Percentiles rank a stretch among this genome's conserved stretches.
Conservation (phyloP, 2,888 invertebrate genomes). For the Empis stercorea region DNA sequence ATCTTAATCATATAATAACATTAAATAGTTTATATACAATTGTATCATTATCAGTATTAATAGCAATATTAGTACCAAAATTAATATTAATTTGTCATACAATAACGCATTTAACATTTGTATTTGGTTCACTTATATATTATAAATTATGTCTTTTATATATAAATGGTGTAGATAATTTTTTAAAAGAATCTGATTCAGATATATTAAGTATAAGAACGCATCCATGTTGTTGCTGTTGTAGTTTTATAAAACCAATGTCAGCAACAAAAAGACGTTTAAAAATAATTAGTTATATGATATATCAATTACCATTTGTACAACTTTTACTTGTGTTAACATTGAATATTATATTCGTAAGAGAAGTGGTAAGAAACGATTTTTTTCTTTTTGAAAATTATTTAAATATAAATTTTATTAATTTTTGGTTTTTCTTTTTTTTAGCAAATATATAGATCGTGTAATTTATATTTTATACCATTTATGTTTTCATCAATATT, state of each 20-base stretch:
- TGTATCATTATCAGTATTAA: slow-evolving; percentile 25
- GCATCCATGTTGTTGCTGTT: slow-evolving; percentile 27
- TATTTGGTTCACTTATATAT: slow-evolving; percentile 26
- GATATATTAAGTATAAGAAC: slow-evolving; percentile 27
- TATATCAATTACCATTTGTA: slow-evolving; percentile 31
- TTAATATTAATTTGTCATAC: slow-evolving; percentile 31
- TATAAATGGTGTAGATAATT: slow-evolving; percentile 28
- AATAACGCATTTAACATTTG: slow-evolving; percentile 31
- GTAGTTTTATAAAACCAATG: slow-evolving; percentile 24
- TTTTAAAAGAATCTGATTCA: slow-evolving; percentile 33
- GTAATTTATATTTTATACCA: slow-evolving; percentile 29
- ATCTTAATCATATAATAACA: slow-evolving; percentile 19
- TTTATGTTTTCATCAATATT: slow-evolving; percentile 30
- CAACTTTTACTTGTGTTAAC: slow-evolving; percentile 29
- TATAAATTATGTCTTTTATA: slow-evolving; percentile 32
- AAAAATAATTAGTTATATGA: slow-evolving; percentile 25
- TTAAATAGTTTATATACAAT: slow-evolving; percentile 29
- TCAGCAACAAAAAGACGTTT: slow-evolving; percentile 24
- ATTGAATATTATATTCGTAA: slow-evolving; percentile 28
- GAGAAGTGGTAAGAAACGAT: slow-evolving; percentile 18
- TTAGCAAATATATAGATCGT: slow-evolving; percentile 20
- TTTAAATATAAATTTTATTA: too few species aligned
- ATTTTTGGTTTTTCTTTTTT: slow-evolving; percentile 10
- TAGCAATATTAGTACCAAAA: slow-evolving; percentile 29
- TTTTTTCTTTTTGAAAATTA: background rate